Evolutionary conservation across 2,797 vertebrate genomes (phyloP).

Genomic region (Gobionotothen gibberifrons): DNA sequence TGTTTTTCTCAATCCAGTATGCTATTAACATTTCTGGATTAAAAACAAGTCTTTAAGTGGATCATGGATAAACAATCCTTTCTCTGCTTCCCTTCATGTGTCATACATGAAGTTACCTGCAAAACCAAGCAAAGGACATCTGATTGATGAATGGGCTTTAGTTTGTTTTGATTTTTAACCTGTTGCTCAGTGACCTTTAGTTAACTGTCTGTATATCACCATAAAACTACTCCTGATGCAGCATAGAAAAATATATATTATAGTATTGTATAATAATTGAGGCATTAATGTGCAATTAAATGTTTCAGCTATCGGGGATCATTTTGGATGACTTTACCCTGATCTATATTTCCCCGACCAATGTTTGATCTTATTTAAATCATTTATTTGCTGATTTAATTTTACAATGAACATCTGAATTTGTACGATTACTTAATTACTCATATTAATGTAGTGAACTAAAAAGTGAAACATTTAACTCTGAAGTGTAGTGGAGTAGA

Average conservation of each 20-base stretch:
- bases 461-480: not conserved
- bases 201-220: not conserved
- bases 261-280: no score
- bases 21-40: constrained; percentile 13
- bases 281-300: not conserved
- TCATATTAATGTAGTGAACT: not conserved
- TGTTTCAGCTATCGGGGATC: not conserved
- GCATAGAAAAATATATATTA: not conserved
- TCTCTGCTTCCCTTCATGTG: not conserved
- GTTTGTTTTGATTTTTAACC: not conserved
- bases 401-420: not conserved
- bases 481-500: not conserved
- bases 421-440: not conserved
- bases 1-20: constrained; percentile 10
- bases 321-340: no score
- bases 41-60: constrained; percentile 1
- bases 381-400: not conserved
- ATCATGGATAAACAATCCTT: constrained; percentile 4
- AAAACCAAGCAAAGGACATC: not conserved
- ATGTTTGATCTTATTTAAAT: no score
- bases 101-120: not conserved
- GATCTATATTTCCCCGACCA: not conserved
- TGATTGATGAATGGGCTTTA: not conserved
- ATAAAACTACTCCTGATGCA: not conserved
- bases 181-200: not conserved